Conservation (phyloP, 2,113 vertebrate genomes). For the Anoplopoma fimbria region DNA sequence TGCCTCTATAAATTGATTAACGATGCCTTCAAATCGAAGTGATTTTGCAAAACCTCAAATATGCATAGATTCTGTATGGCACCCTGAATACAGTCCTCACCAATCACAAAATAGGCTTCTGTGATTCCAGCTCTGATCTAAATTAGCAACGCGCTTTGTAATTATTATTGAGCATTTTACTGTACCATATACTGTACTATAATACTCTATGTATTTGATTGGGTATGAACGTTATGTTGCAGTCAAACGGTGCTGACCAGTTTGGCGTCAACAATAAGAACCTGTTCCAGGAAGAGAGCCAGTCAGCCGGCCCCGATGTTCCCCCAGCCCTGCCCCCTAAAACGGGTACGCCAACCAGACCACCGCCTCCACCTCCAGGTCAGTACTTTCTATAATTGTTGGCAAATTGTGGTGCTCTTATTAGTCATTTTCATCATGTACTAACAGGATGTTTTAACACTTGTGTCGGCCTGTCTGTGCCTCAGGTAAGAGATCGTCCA, state of each 20-base stretch:
- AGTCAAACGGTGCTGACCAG: conserved; percentile 90
- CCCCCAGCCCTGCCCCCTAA: conserved; percentile 97
- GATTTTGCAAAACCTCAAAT: background rate
- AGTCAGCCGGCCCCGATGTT: conserved; percentile 85
- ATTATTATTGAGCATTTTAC: background rate
- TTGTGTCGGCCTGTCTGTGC: conserved; percentile 37
- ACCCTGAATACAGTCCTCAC: background rate
- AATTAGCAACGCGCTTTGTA: background rate
- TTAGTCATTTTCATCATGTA: background rate
- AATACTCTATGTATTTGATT: background rate
- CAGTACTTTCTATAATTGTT: conserved; percentile 47
- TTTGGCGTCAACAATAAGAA: conserved; percentile 90
- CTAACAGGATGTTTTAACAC: background rate
- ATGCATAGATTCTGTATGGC: background rate
- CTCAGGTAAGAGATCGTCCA: conserved; percentile 91
- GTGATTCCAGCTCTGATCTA: background rate
- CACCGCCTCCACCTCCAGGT: conserved; percentile 96
- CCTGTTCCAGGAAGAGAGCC: conserved; percentile 87
- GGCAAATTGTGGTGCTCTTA: background rate
- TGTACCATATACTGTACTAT: background rate
- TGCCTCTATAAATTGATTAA: background rate
- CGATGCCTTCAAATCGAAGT: background rate
- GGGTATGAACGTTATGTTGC: conserved; percentile 57
- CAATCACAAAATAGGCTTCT: background rate
- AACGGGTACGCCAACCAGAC: conserved; percentile 94